phyloP scores from a whole-genome alignment of 2,888 invertebrate species.

The Euzetes globulus region DNA sequence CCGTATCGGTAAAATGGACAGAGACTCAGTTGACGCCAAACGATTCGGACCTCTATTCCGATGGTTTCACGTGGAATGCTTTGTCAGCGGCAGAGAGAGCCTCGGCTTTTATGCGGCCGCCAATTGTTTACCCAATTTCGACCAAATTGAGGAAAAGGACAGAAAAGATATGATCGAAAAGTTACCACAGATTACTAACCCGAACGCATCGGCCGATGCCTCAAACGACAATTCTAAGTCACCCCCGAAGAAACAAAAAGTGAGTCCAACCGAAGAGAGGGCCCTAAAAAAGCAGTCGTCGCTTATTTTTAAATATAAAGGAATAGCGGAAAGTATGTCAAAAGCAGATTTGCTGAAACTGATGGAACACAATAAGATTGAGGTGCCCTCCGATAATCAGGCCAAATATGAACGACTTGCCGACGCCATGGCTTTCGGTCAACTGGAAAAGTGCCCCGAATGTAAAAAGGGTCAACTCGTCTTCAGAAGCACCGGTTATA shows the following conservation, averaged over 20 bases:
- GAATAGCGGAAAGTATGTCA: slow-evolving; percentile 56
- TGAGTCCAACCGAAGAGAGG: slow-evolving; percentile 54
- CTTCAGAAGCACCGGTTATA: slow-evolving; percentile 60
- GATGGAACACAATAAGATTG: slow-evolving; percentile 59
- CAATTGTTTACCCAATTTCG: slow-evolving; percentile 67
- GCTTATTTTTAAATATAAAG: slow-evolving; percentile 59
- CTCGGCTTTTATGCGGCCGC: slow-evolving; percentile 66
- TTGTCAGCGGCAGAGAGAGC: slow-evolving; percentile 64
- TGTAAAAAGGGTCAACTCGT: slow-evolving; percentile 63
- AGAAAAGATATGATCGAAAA: slow-evolving; percentile 57
- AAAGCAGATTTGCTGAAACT: slow-evolving; percentile 59
- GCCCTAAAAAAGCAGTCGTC: slow-evolving; percentile 65
- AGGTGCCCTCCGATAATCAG: slow-evolving; percentile 51
- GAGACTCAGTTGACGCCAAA: slow-evolving; percentile 67
- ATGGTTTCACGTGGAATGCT: slow-evolving; percentile 90
- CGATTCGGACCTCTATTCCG: slow-evolving; percentile 73
- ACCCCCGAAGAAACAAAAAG: slow-evolving; percentile 44
- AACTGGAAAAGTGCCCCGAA: slow-evolving; percentile 64
- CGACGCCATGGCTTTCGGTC: slow-evolving; percentile 83
- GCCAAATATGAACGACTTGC: slow-evolving; percentile 46
- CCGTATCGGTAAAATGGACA: slow-evolving; percentile 74
- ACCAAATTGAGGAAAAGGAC: slow-evolving; percentile 62
- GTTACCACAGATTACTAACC: slow-evolving; percentile 12
- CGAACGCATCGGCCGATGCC: background rate
- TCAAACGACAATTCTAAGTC: background rate